Conservation (phyloP, 2,113 vertebrate genomes). For the Phycodurus eques region DNA sequence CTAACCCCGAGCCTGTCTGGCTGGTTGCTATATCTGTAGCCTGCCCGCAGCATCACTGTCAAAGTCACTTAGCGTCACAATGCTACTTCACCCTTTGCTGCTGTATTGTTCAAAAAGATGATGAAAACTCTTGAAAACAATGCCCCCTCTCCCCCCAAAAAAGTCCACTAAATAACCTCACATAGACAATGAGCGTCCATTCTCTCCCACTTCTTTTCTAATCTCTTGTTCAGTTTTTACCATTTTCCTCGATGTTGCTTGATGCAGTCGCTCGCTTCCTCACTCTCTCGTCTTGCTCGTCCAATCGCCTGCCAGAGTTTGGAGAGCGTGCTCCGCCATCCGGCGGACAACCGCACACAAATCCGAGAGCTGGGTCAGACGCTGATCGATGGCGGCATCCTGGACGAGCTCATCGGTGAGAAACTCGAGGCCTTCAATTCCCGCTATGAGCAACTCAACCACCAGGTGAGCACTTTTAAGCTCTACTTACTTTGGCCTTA, state of each 20-base stretch:
- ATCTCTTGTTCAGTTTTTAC: slow-evolving; percentile 18
- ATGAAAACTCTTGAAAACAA: slow-evolving; percentile 55
- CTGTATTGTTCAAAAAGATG: slow-evolving; percentile 41
- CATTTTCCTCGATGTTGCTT: not conserved
- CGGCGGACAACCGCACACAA: slow-evolving; percentile 93
- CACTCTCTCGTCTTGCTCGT: slow-evolving; percentile 14
- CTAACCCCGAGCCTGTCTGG: slow-evolving; percentile 32
- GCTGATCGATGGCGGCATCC: slow-evolving; percentile 94
- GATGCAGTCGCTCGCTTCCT: not conserved
- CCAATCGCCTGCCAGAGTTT: slow-evolving; percentile 73
- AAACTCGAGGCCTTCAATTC: slow-evolving; percentile 91
- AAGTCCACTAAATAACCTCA: slow-evolving; percentile 46
- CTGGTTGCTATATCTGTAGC: slow-evolving; percentile 57
- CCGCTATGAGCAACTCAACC: slow-evolving; percentile 86
- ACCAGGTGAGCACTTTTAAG: slow-evolving; percentile 77
- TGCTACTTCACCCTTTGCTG: slow-evolving; percentile 50
- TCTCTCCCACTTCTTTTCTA: slow-evolving; percentile 35
- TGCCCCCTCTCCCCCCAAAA: slow-evolving; percentile 4
- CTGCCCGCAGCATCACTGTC: slow-evolving; percentile 54
- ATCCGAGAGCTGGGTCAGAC: slow-evolving; percentile 97
- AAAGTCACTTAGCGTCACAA: slow-evolving; percentile 53
- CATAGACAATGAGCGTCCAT: slow-evolving; percentile 36
- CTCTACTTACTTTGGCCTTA: too few species aligned
- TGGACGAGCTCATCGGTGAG: slow-evolving; percentile 96
- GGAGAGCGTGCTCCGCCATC: slow-evolving; percentile 89